phyloP scores from a whole-genome alignment of 2,113 vertebrate genomes.

The Callocephalon fimbriatum region DNA sequence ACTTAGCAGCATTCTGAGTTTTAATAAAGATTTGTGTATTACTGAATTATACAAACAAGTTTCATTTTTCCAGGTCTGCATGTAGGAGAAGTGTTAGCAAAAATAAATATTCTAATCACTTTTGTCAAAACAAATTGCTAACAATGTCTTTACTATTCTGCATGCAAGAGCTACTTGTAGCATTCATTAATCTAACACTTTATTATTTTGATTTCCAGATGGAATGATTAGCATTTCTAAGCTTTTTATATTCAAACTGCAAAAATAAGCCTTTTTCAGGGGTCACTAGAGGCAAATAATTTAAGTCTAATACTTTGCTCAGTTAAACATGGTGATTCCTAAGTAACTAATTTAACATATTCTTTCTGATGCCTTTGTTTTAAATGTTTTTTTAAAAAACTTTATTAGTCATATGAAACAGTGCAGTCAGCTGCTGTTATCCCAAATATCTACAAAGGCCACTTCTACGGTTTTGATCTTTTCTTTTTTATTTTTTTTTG shows the following conservation, averaged over 20 bases:
- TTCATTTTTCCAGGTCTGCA: slow-evolving; percentile 25
- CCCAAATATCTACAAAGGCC: not conserved
- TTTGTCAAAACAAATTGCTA: slow-evolving; percentile 72
- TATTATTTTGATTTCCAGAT: slow-evolving; percentile 74
- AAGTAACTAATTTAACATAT: slow-evolving; percentile 5
- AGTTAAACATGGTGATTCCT: not conserved
- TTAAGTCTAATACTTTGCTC: slow-evolving; percentile 43
- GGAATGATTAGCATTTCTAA: slow-evolving; percentile 70
- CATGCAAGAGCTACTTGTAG: slow-evolving; percentile 49
- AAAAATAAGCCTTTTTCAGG: slow-evolving; percentile 69
- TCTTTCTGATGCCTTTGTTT: not conserved
- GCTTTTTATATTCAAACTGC: slow-evolving; percentile 58
- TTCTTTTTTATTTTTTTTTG: not conserved
- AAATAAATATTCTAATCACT: slow-evolving; percentile 73
- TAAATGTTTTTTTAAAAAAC: not conserved
- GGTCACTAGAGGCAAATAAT: slow-evolving; percentile 64
- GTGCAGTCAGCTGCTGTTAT: not conserved
- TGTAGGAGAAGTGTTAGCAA: slow-evolving; percentile 55
- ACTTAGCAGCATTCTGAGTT: slow-evolving; percentile 43
- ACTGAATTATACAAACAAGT: slow-evolving; percentile 49
- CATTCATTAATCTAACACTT: slow-evolving; percentile 71
- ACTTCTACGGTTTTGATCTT: not conserved
- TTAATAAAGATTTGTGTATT: slow-evolving; percentile 61
- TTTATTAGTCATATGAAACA: not conserved
- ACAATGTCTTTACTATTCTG: slow-evolving; percentile 64